phyloP scores from a whole-genome alignment of 1,140 invertebrate genomes.

The Galendromus occidentalis region DNA sequence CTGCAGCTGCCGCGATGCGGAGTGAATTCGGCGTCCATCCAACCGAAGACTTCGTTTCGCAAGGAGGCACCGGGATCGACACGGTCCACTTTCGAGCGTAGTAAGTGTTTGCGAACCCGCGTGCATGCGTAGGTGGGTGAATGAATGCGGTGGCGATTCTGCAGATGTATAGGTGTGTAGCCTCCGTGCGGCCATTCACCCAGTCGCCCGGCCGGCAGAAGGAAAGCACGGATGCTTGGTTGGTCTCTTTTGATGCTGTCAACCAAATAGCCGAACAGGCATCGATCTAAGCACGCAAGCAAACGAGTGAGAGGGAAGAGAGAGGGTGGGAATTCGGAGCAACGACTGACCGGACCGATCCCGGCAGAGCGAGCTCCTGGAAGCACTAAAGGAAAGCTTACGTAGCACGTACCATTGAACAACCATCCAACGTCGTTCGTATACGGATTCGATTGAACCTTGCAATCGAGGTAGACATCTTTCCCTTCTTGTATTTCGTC shows the following conservation, averaged over 20 bases:
- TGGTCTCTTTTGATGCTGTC: neutral
- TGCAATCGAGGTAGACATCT: slow-evolving; percentile 72
- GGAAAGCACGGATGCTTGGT: neutral
- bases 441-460: slow-evolving; percentile 63
- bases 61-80: too few species aligned
- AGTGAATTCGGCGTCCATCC: too few species aligned
- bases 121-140: too few species aligned
- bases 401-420: slow-evolving; percentile 18
- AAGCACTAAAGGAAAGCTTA: neutral
- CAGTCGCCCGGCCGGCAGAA: neutral
- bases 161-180: too few species aligned
- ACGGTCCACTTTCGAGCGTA: too few species aligned
- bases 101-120: too few species aligned
- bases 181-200: neutral
- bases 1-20: too few species aligned
- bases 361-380: neutral
- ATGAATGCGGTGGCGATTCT: too few species aligned
- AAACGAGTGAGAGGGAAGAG: neutral
- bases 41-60: too few species aligned
- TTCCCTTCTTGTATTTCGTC: slow-evolving; percentile 52
- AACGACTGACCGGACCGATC: too few species aligned
- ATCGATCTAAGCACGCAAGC: neutral
- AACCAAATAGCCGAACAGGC: neutral
- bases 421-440: slow-evolving; percentile 52
- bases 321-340: neutral